Evolutionary conservation across 2,888 invertebrate genomes (phyloP).

Genomic region (Platycheirus rosarum): DNA sequence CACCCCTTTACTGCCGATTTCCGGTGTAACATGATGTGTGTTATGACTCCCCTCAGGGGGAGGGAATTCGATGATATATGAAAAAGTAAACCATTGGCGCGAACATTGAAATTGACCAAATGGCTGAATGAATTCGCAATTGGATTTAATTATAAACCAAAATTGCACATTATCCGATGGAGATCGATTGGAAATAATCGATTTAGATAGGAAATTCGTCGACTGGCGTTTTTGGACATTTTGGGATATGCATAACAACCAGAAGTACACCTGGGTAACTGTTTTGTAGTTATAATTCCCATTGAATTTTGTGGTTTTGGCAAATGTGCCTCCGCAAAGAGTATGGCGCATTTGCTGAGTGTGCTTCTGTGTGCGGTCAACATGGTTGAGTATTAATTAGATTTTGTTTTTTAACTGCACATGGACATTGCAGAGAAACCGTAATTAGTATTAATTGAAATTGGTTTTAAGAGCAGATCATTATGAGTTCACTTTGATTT

Average conservation of each 20-base stretch:
- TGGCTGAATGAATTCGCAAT: conserved; percentile 68
- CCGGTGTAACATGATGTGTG: conserved; percentile 53
- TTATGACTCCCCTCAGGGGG: no score
- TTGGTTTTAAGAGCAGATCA: background rate
- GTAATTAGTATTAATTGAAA: conserved; percentile 17
- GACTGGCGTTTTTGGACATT: conserved; percentile 11
- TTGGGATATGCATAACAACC: conserved; percentile 12
- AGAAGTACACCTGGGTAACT: conserved; percentile 48
- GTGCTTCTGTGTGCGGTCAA: conserved; percentile 32
- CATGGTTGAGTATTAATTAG: conserved; percentile 36
- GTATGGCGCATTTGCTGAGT: conserved; percentile 52
- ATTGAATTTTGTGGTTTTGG: conserved; percentile 35
- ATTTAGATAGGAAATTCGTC: conserved; percentile 56
- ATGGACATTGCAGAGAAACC: background rate
- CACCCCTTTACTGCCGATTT: conserved; percentile 28
- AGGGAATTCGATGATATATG: no score
- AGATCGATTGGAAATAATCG: conserved; percentile 69
- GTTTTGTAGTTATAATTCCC: conserved; percentile 56
- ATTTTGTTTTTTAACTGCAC: conserved; percentile 28
- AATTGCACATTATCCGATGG: conserved; percentile 69
- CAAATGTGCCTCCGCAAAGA: conserved; percentile 25
- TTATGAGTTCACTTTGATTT: background rate
- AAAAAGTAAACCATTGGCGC: conserved; percentile 33
- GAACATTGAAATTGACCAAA: conserved; percentile 67
- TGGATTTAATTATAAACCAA: conserved; percentile 71